phyloP scores from a whole-genome alignment of 2,797 vertebrate genomes.

The Sternarchorhynchus goeldii region DNA sequence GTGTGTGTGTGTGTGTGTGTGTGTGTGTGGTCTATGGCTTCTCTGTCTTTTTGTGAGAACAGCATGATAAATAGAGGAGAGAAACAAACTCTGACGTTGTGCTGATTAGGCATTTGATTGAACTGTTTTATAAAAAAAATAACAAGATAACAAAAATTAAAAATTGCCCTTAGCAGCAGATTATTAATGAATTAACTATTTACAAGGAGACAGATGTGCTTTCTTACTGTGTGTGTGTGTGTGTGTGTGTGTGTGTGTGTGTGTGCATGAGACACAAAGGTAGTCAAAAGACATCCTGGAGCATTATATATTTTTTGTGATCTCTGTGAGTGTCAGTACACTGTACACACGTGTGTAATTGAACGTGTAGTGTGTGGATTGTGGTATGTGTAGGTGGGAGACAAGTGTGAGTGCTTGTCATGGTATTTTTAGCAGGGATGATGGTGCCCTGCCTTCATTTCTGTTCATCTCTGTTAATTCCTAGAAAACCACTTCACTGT shows the following conservation, averaged over 20 bases:
- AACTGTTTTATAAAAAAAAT: background rate
- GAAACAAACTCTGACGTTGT: background rate
- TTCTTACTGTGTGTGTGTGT: slow-evolving; percentile 21
- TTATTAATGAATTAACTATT: slow-evolving; percentile 20
- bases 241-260: slow-evolving; percentile 15
- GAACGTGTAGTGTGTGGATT: slow-evolving; percentile 10
- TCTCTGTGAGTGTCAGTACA: no score
- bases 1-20: no score
- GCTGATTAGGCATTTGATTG: background rate
- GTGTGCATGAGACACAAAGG: background rate
- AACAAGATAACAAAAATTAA: no score
- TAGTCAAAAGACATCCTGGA: no score
- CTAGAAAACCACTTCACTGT: background rate
- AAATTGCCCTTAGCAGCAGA: slow-evolving; percentile 14
- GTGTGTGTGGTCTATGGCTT: no score
- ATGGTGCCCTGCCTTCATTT: background rate
- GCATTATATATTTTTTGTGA: slow-evolving; percentile 24
- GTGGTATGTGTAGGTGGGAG: no score
- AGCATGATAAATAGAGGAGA: no score
- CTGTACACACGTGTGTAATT: background rate
- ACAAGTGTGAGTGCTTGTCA: no score
- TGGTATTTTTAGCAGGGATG: background rate
- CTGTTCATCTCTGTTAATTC: background rate
- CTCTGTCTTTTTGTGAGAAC: no score
- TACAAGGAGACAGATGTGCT: slow-evolving; percentile 19